Conservation (phyloP, 2,888 invertebrate species). For the Reticulitermes lucifugus region DNA sequence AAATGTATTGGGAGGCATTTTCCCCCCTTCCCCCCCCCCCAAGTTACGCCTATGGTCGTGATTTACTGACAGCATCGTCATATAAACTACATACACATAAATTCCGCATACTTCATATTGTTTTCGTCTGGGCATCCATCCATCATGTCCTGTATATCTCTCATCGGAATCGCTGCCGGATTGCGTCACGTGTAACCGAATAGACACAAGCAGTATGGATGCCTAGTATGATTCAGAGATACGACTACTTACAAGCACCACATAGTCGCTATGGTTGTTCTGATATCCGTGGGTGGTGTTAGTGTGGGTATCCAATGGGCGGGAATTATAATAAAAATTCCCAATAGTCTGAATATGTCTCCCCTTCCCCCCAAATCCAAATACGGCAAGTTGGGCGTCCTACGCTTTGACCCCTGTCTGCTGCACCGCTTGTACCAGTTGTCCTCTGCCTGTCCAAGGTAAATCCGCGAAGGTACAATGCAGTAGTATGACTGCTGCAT, state of each 20-base stretch:
- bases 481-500: no score
- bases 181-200: no score
- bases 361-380: neutral
- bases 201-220: no score
- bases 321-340: conserved; percentile 39
- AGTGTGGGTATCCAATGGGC: conserved; percentile 35
- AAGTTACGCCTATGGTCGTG: no score
- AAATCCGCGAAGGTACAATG: neutral
- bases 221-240: neutral
- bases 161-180: no score
- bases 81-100: no score
- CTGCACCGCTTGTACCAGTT: conserved; percentile 2
- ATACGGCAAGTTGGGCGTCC: conserved; percentile 34
- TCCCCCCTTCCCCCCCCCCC: no score
- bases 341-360: conserved; percentile 22
- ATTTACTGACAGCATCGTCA: no score
- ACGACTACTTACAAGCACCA: neutral
- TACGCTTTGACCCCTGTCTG: conserved; percentile 20
- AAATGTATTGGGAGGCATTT: no score
- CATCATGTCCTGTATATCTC: no score
- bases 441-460: conserved; percentile 8
- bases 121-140: no score
- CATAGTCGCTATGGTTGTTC: neutral
- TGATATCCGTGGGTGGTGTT: neutral
- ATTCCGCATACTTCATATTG: no score